Base-by-base conservation (phyloP, 2,113 vertebrate species). In the Grallaria varia region DNA sequence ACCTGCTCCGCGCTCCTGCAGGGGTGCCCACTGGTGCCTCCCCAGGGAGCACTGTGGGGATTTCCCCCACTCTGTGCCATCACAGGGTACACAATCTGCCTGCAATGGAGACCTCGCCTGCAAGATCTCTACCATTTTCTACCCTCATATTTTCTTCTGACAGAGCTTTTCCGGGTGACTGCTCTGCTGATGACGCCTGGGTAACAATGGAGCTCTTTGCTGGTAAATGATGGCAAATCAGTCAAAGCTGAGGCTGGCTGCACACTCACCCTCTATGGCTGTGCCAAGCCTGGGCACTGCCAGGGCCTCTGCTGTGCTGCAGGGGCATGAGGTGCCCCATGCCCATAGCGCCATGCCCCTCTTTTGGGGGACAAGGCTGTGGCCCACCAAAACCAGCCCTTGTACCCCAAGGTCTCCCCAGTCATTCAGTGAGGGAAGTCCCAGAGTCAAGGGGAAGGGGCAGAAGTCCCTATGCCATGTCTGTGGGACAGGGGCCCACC, bases 131-230 rank as follows among this genome's bases (percentile, higher is more conserved):
- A 75, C 97, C n/a, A 14, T 87, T 85, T 91, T 62, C 94, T 85
- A 16, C 67, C n/a, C 71, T 84, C 31, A 2, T 93, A 62, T 83
- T 93, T 97, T 37, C 42, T 73, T 76, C 78, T 89, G 89, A 96
- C 95, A 94, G 91, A 80, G 93, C 82, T 96, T 97, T 96, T 96
- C 91, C 87, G 83, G 97, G 97, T 94, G 96, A 97, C 91, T 96
- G 94, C 95, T 94, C 96, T 91, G 95, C 94, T 96, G 84, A 95
- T 91, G 94, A 86, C 4, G 33, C 95, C 95, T 94, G 93, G 95
- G 95, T 97, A 96, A 97, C 95, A 93, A 91, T 94, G 28, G 96
- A 93, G 85, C 71, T 95, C 84, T 97, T 93, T 88, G 84, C 83
- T 86, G 83, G 64, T 96, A 91, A 97, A 92, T 6, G 89, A 95